These are phyloP conservation scores for Aphidius ervi DNA, from an alignment of 1,140 invertebrate genomes.

Conservation along the genomic window DNA sequence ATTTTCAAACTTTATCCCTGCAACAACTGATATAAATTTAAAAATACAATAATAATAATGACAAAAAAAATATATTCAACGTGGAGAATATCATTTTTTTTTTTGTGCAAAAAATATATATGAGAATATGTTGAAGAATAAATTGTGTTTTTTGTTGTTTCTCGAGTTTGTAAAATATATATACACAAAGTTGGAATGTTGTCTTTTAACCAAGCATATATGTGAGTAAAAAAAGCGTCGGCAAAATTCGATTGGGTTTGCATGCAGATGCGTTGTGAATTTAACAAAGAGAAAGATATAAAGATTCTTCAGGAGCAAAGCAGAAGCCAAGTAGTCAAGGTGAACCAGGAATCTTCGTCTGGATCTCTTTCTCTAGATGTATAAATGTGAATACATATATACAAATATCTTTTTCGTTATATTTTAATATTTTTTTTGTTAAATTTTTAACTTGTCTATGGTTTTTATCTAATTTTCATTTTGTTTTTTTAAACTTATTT, in stretches of 20 bases:
- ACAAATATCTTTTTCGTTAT: too few species aligned
- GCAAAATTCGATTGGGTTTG: conserved; percentile 15
- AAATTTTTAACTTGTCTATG: too few species aligned
- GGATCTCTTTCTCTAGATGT: conserved; percentile 19
- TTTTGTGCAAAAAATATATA: too few species aligned
- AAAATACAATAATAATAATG: too few species aligned
- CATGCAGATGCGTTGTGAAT: conserved; percentile 42
- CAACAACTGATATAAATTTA: too few species aligned
- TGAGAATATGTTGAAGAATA: too few species aligned
- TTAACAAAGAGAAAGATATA: background rate
- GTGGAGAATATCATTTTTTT: too few species aligned
- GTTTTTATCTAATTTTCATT: conserved; percentile 7
- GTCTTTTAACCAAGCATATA: conserved; percentile 7
- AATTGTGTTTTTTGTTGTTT: too few species aligned
- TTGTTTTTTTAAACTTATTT: conserved; percentile 24
- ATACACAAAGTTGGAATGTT: conserved; percentile 9
- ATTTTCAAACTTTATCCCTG: background rate
- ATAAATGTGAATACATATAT: background rate
- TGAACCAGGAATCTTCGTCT: conserved; percentile 43
- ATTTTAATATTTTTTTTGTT: too few species aligned
- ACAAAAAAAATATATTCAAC: too few species aligned
- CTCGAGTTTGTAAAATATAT: too few species aligned
- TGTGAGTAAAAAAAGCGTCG: background rate
- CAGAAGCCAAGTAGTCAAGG: conserved; percentile 43
- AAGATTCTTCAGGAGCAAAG: conserved; percentile 17